Percentiles rank a stretch among this genome's conserved stretches.
These are phyloP conservation scores for Dusona sp. DNA, from an alignment of 2,888 invertebrate species.

Conservation along the genomic window DNA sequence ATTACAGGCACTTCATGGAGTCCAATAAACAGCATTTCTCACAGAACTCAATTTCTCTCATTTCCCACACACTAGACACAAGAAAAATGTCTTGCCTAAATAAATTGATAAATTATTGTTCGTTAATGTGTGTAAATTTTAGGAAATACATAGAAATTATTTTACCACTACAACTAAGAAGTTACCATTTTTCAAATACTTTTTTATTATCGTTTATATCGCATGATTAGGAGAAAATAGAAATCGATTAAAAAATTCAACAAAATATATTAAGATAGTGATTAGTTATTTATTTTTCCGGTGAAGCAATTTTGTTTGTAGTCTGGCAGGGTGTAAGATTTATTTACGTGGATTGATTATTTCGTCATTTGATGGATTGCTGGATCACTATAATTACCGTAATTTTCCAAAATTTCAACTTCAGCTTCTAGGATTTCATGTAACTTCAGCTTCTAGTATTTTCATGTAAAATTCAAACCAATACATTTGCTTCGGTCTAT, in stretches of 20 bases:
- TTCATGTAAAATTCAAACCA: conserved; percentile 1
- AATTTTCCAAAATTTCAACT: not conserved
- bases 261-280: not conserved
- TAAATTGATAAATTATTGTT: not conserved
- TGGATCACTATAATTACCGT: not conserved
- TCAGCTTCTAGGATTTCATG: not conserved
- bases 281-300: not conserved
- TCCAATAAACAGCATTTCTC: conserved; percentile 9
- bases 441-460: not conserved
- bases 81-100: not conserved
- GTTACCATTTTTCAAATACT: too few species aligned
- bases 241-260: not conserved
- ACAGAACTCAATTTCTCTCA: conserved; percentile 1
- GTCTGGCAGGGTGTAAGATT: not conserved
- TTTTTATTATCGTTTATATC: too few species aligned
- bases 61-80: not conserved
- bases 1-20: conserved; percentile 19
- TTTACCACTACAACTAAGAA: too few species aligned
- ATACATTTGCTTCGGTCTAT: conserved; percentile 27
- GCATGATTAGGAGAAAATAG: not conserved
- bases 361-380: not conserved
- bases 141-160: too few species aligned
- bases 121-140: not conserved
- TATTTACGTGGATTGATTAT: not conserved
- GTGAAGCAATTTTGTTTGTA: not conserved